Conservation (phyloP, 2,888 invertebrate genomes). For the Latrodectus elegans region DNA sequence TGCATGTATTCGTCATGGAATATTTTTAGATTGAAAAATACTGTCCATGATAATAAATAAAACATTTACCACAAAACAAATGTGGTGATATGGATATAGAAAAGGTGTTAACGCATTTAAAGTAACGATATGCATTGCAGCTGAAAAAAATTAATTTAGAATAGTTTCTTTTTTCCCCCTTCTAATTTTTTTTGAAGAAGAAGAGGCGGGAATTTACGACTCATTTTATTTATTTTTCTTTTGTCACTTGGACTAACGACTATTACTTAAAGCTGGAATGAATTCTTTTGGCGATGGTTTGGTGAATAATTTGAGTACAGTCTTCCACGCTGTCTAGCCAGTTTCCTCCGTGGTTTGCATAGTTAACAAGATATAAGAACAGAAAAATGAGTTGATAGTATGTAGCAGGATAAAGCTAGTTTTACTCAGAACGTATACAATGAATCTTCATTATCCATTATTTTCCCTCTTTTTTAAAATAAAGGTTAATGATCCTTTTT, state of each 20-base stretch:
- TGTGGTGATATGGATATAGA: too few species aligned
- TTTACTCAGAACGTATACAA: not conserved
- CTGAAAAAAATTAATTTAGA: too few species aligned
- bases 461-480: not conserved
- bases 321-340: not conserved
- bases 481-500: not conserved
- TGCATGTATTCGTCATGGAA: too few species aligned
- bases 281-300: not conserved
- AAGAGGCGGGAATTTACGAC: not conserved
- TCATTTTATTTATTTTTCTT: not conserved
- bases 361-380: conserved; percentile 8
- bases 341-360: conserved; percentile 18
- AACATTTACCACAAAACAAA: too few species aligned
- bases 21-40: too few species aligned
- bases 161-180: not conserved
- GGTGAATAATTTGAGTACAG: not conserved
- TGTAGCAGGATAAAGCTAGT: not conserved
- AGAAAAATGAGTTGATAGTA: not conserved
- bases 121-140: too few species aligned
- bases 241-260: not conserved
- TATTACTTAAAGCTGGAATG: not conserved
- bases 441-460: not conserved
- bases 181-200: not conserved
- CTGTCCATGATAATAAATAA: too few species aligned
- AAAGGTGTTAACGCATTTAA: too few species aligned